Base-by-base conservation (phyloP, 1,140 invertebrate genomes). In the Drosophila lacertosa region DNA sequence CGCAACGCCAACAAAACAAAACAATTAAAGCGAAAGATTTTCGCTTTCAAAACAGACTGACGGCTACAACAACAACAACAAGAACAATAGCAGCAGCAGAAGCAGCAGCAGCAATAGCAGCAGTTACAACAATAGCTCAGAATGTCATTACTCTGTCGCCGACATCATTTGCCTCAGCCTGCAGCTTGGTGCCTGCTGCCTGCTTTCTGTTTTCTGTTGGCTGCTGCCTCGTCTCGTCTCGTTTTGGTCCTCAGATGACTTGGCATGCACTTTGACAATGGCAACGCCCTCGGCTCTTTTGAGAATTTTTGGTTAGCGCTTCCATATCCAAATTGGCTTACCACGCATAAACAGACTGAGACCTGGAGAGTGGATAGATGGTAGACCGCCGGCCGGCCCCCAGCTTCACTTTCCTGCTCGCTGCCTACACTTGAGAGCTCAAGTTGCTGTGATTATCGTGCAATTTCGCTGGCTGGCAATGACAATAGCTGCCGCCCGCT, bases 391-490 rank as follows among this genome's bases (percentile, higher is more conserved):
- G 0, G 6, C 29, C 2, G 9, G 18, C 40, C 44, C 37, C 26
- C 9, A 2, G 10, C 33, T 44, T 33, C 40, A 16, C 29, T 55
- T 10, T 45, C 10, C 22, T 57, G 48, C 29, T 16, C 15, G 44
- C 54, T 64, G 51, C 59, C 42, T 75, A 68, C 77, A 88, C 82
- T 88, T 88, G 74, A 88, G 64, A 74, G 86, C 74, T 88, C 82
- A 88, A 88, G 82, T 88, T 82, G 77, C 82, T 77, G 74, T 88
- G 82, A 88, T 88, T 88, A 88, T 88, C 82, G 74, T 88, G 82
- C 82, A 88, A 88, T 88, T 88, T 64, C 59, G 58, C 63, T 59
- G 63, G 45, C 67, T 63, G 48, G 44, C 32, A 35, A 71, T 82
- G 74, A 86, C 82, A 86, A 88, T 75, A 67, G 79, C 69, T 63